Base-by-base conservation (phyloP, 1,140 invertebrate species). In the Nasonia giraulti region DNA sequence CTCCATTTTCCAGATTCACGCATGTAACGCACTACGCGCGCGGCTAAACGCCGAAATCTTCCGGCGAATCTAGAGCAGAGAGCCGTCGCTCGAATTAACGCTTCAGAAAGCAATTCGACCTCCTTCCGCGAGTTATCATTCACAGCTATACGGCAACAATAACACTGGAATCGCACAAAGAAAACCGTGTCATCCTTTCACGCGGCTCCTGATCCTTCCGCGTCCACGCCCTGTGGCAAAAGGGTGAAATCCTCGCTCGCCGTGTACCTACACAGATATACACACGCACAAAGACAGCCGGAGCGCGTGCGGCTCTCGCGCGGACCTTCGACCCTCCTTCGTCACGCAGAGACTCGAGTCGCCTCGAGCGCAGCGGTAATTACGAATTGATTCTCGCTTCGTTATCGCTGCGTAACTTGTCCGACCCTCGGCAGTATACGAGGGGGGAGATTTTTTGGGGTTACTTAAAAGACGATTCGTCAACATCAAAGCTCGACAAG, bases 311-410 rank as follows among this genome's bases (percentile, higher is more conserved):
- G 4, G 66, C 73, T 82, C 75, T 82, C 81, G 27, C 27, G 27
- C 27, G 50, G 44, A 74, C 80, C n/a, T 80, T 40, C 31, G 55
- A 62, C 55, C 55, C 55, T 62, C 55, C n/a, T 23, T 47, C 50
- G 71, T 75, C 50, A n/a, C 73, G 31, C 31, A n/a, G 14, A 10
- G 44, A 12, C 80, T 20, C 37, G 12, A 62, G 47, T 74, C 66
- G 23, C 69, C 27, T 47, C 20, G 33, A 17, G 55, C 77, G 78
- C 8, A 40, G 17, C 44, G 85, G 68, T 79, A 77, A 85, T 85
- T 77, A 82, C 74, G 74, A 82, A 82, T 85, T 85, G 84, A 85
- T 85, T 82, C 62, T 75, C 40, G 74, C 47, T 73, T 82, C 79
- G 79, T 85, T 82, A 82, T 69, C 84, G 47, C 50, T 37, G 17